Conservation (phyloP, 1,140 invertebrate genomes). For the Thalassaphorura encarpata region DNA sequence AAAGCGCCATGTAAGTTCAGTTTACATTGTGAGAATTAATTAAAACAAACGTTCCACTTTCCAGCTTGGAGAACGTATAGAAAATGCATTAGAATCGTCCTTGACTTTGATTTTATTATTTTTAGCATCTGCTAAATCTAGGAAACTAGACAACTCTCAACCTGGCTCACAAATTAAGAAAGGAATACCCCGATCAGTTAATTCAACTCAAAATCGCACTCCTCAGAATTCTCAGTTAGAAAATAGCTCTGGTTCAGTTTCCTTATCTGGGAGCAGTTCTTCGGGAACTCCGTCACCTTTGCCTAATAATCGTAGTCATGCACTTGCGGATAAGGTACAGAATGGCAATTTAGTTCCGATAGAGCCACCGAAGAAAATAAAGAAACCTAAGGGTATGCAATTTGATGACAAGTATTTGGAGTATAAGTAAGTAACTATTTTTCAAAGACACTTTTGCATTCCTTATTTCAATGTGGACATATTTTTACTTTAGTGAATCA, state of each 20-base stretch:
- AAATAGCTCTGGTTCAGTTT: background rate
- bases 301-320: background rate
- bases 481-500: background rate
- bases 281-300: background rate
- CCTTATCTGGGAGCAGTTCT: background rate
- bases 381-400: conserved; percentile 5
- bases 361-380: no score
- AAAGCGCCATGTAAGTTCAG: no score
- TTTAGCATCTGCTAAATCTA: no score
- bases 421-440: conserved; percentile 13
- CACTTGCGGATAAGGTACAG: background rate
- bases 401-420: conserved; percentile 6
- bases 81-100: no score
- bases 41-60: no score
- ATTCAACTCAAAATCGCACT: background rate
- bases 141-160: no score
- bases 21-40: no score
- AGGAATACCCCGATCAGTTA: background rate
- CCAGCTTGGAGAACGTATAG: no score
- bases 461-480: background rate
- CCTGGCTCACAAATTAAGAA: no score
- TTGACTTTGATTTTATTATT: no score
- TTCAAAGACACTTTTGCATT: no score
- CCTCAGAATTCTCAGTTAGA: background rate
- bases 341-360: no score